Percentiles rank a stretch among this genome's conserved stretches.
Evolutionary conservation across 1,140 invertebrate genomes (phyloP).

Genomic region (Choristoneura fumiferana): DNA sequence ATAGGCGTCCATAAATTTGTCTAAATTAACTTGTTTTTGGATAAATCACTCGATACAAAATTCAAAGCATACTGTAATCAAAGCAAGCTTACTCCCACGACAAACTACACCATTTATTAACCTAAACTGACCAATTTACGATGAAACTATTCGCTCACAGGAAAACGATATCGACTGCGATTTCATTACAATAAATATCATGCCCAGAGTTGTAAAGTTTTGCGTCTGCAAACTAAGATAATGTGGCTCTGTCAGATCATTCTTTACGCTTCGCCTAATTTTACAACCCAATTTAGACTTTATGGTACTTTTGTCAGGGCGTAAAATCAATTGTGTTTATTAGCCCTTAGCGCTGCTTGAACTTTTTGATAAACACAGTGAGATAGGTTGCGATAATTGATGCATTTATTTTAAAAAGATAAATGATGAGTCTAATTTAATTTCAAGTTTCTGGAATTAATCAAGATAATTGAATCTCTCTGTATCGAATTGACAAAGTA

Average conservation of each 20-base stretch:
- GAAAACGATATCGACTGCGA: conserved; percentile 60
- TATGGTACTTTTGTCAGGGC: conserved; percentile 22
- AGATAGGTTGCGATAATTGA: conserved; percentile 53
- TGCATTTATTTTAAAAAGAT: conserved; percentile 43
- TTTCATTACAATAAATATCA: conserved; percentile 71
- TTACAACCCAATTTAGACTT: conserved; percentile 32
- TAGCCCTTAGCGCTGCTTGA: neutral
- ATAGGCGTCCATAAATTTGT: neutral
- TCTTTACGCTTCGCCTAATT: conserved; percentile 42
- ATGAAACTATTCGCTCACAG: conserved; percentile 55
- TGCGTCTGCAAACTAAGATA: conserved; percentile 60
- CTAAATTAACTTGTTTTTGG: too few relatives aligned
- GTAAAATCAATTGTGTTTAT: conserved; percentile 19
- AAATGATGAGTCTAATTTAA: conserved; percentile 40
- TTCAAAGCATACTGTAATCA: conserved; percentile 22
- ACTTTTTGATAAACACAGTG: conserved; percentile 48
- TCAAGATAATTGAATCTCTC: neutral
- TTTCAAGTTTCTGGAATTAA: conserved; percentile 20
- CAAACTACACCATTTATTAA: conserved; percentile 49
- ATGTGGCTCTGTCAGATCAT: conserved; percentile 56
- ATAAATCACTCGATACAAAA: too few relatives aligned
- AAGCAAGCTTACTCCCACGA: conserved; percentile 36
- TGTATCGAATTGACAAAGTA: conserved; percentile 1
- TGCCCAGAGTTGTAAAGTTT: conserved; percentile 58
- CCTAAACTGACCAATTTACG: conserved; percentile 55